A percentile compares a stretch with the other conserved stretches of the same genome.
These are phyloP conservation scores for Vireo altiloquus DNA, from an alignment of 2,113 vertebrate genomes.

Conservation along the genomic window DNA sequence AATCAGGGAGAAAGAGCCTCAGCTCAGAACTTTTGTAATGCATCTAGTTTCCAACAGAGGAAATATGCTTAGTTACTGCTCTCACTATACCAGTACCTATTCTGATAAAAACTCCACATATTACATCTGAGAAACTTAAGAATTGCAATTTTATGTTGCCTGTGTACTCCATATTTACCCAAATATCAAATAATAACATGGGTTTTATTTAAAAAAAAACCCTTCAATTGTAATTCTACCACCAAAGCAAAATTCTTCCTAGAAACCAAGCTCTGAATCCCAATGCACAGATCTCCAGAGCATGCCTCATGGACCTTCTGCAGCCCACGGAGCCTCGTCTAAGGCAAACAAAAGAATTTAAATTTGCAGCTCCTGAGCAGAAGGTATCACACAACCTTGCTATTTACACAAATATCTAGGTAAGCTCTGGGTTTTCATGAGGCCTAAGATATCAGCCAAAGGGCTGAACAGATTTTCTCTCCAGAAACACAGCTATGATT, in stretches of 20 bases:
- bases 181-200: not conserved
- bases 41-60: not conserved
- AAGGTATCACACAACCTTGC: not conserved
- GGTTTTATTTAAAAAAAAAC: accelerated
- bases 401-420: not conserved
- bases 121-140: not conserved
- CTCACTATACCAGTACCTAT: not conserved
- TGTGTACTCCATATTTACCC: not conserved
- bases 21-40: not conserved
- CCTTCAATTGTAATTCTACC: not conserved
- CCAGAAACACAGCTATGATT: not conserved
- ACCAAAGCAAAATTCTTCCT: not conserved
- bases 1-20: not conserved
- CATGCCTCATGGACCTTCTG: accelerated
- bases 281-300: not conserved
- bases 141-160: not conserved
- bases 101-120: not conserved
- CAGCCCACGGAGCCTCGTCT: not conserved
- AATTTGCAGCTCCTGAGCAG: not conserved
- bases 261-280: not conserved
- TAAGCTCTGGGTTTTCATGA: not conserved
- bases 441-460: not conserved
- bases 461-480: not conserved
- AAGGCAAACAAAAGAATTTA: not conserved
- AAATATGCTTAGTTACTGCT: not conserved